These are phyloP conservation scores for Alviniconcha marisindica DNA, from an alignment of 1,140 invertebrate genomes.

Conservation along the genomic window DNA sequence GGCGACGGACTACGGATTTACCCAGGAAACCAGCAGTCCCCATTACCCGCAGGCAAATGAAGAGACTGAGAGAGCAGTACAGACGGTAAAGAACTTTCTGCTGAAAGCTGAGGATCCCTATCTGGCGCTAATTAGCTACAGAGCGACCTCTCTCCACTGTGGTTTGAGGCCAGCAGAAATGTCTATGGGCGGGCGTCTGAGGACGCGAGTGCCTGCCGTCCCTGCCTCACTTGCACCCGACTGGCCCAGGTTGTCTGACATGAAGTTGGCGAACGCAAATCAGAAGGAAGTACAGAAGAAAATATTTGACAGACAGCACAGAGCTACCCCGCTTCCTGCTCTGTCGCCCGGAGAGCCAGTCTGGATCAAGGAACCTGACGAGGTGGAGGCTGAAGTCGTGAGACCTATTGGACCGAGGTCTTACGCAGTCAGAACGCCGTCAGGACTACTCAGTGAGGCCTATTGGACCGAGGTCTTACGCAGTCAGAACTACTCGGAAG, in stretches of 20 bases:
- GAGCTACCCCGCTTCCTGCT: neutral
- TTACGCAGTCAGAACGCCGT: no score
- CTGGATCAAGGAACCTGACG: no score
- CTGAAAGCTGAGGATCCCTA: slow-evolving; percentile 49
- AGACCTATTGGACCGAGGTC: no score
- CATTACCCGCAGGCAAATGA: slow-evolving; percentile 54
- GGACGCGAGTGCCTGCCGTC: neutral
- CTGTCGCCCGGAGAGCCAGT: no score
- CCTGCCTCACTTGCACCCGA: neutral
- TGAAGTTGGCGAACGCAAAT: no score
- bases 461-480: no score
- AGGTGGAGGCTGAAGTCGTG: no score
- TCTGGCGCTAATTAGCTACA: slow-evolving; percentile 11
- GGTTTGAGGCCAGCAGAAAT: neutral
- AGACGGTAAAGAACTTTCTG: slow-evolving; percentile 51
- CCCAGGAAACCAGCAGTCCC: slow-evolving; percentile 70
- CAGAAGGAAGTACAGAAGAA: neutral
- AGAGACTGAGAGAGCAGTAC: slow-evolving; percentile 52
- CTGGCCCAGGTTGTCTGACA: no score
- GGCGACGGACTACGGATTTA: slow-evolving; percentile 71
- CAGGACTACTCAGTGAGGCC: no score
- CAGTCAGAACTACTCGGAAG: no score
- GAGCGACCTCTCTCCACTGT: neutral
- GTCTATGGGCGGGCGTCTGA: neutral
- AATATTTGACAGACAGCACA: neutral